Percentiles rank a stretch among this genome's conserved stretches.
Conservation (phyloP, 2,888 invertebrate genomes). For the Subacronicta megacephala region DNA sequence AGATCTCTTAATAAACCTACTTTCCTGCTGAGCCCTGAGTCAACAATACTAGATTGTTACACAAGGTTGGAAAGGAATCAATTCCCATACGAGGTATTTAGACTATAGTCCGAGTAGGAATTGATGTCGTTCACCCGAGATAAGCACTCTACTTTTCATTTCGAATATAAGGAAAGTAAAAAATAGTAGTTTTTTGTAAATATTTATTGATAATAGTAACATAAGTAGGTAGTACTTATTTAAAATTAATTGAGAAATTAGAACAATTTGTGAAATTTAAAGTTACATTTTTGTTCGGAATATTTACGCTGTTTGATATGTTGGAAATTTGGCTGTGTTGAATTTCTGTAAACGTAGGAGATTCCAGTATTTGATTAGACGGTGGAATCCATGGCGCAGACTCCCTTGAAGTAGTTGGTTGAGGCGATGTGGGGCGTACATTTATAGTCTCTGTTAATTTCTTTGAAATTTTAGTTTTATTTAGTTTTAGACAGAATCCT, state of each 20-base stretch:
- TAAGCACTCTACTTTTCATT: not conserved
- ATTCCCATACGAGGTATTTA: too few relatives aligned
- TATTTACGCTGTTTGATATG: conserved; percentile 6
- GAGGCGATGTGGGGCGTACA: too few relatives aligned
- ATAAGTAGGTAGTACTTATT: not conserved
- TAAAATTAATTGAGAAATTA: not conserved
- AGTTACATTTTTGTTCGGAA: not conserved
- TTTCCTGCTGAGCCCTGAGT: not conserved
- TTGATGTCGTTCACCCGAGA: too few relatives aligned
- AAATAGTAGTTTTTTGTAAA: not conserved
- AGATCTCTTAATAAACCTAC: too few relatives aligned
- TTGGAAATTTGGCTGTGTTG: too few relatives aligned
- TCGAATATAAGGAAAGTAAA: not conserved
- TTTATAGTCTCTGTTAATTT: too few relatives aligned
- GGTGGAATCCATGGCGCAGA: not conserved
- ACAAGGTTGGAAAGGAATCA: too few relatives aligned
- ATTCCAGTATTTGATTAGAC: not conserved
- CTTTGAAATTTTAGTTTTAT: too few relatives aligned
- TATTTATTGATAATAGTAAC: not conserved
- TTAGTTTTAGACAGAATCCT: too few relatives aligned
- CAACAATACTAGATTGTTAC: too few relatives aligned
- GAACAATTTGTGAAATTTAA: conserved; percentile 3
- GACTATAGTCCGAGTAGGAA: too few relatives aligned
- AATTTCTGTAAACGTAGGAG: not conserved
- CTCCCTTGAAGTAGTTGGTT: not conserved